Evolutionary conservation across 2,888 invertebrate species (phyloP).

Genomic region (Leucania comma): DNA sequence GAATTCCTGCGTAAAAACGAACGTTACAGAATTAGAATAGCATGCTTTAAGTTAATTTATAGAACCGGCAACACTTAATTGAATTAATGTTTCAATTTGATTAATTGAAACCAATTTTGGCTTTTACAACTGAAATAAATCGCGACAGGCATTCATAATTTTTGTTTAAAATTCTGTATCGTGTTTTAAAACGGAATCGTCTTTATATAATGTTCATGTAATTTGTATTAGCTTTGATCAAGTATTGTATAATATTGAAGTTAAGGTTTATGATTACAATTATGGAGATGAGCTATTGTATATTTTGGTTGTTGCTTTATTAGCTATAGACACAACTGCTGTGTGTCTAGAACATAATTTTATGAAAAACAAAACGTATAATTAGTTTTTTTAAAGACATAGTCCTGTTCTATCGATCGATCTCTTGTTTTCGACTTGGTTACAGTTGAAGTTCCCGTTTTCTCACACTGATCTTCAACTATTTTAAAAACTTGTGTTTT

Average conservation of each 20-base stretch:
- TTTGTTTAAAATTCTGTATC: constrained; percentile 47
- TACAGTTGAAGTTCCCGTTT: too few species aligned
- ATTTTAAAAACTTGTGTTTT: too few species aligned
- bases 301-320: too few species aligned
- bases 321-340: neutral
- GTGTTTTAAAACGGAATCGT: constrained; percentile 60
- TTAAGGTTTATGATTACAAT: neutral
- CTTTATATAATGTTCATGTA: constrained; percentile 27
- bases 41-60: constrained; percentile 70
- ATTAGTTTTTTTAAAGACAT: neutral
- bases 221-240: constrained; percentile 44
- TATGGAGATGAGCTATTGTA: neutral
- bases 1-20: constrained; percentile 56
- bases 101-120: constrained; percentile 69
- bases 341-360: neutral
- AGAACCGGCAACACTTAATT: constrained; percentile 62
- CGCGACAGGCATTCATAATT: constrained; percentile 63
- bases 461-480: too few species aligned
- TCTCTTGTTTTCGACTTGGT: neutral
- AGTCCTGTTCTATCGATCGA: neutral
- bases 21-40: constrained; percentile 67
- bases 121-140: constrained; percentile 64
- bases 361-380: neutral
- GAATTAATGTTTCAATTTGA: constrained; percentile 71
- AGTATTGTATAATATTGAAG: neutral